A percentile compares a stretch with the other conserved stretches of the same genome.
phyloP scores from a whole-genome alignment of 1,140 invertebrate species.

The Temnothorax nylanderi region DNA sequence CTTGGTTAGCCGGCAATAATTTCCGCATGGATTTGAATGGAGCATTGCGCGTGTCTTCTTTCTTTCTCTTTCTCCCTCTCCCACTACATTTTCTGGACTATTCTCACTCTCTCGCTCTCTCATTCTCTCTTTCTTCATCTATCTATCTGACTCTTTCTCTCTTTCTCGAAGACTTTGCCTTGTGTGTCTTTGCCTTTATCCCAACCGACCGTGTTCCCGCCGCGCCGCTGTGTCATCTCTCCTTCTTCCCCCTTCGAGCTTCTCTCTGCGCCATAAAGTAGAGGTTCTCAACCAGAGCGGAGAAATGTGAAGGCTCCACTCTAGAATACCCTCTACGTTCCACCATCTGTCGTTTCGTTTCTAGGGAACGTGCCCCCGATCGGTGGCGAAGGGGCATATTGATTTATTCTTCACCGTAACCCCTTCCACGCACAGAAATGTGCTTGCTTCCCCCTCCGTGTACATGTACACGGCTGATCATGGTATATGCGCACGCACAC shows the following conservation, averaged over 20 bases:
- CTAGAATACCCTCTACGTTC: constrained; percentile 43
- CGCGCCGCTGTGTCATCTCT: constrained; percentile 24
- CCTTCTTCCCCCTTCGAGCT: constrained; percentile 37
- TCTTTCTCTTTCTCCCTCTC: constrained; percentile 5
- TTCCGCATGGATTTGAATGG: constrained; percentile 82
- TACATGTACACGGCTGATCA: neutral
- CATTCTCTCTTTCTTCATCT: constrained; percentile 44
- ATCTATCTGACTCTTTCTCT: constrained; percentile 56
- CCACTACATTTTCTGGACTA: neutral
- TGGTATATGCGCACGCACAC: constrained; percentile 6
- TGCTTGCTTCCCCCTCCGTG: constrained; percentile 35
- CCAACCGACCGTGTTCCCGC: constrained; percentile 17
- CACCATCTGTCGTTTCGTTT: constrained; percentile 74
- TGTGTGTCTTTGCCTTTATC: constrained; percentile 48
- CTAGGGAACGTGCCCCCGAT: constrained; percentile 66
- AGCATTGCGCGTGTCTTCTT: constrained; percentile 65
- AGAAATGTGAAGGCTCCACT: constrained; percentile 11
- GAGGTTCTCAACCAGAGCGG: constrained; percentile 68
- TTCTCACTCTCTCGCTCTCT: neutral
- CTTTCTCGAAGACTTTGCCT: constrained; percentile 5
- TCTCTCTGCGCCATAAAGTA: constrained; percentile 29
- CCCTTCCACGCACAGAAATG: constrained; percentile 58
- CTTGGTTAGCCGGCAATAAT: constrained; percentile 79
- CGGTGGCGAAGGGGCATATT: constrained; percentile 72
- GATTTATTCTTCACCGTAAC: constrained; percentile 72